Percentiles rank a stretch among this genome's conserved stretches.
Conservation (phyloP, 2,888 invertebrate genomes). For the Drosophila niveifrons region DNA sequence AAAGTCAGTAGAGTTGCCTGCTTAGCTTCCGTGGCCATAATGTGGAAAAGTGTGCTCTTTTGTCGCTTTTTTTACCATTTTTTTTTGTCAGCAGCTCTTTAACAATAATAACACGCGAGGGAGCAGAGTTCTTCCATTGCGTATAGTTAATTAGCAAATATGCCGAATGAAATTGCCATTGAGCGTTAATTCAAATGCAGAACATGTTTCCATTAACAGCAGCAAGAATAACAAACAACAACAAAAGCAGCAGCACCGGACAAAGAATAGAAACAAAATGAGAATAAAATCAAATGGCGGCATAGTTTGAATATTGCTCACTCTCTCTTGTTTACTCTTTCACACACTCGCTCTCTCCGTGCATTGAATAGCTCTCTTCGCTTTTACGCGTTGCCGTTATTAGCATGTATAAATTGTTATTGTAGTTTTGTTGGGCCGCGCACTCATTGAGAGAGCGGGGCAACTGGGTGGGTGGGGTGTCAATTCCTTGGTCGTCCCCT, state of each 20-base stretch:
- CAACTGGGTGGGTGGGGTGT: slow-evolving; percentile 39
- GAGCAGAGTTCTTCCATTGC: slow-evolving; percentile 41
- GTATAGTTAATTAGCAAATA: slow-evolving; percentile 62
- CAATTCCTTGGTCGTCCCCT: slow-evolving; percentile 3
- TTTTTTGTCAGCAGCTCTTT: slow-evolving; percentile 26
- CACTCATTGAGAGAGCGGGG: slow-evolving; percentile 42
- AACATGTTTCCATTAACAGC: slow-evolving; percentile 66
- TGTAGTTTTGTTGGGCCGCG: slow-evolving; percentile 48
- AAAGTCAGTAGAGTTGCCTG: slow-evolving; percentile 15
- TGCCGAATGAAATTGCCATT: slow-evolving; percentile 69
- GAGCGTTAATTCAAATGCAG: slow-evolving; percentile 72
- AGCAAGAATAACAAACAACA: not conserved
- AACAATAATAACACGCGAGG: slow-evolving; percentile 30
- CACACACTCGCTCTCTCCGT: too few species aligned
- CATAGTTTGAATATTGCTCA: slow-evolving; percentile 28
- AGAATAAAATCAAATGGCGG: slow-evolving; percentile 43
- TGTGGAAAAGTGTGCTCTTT: slow-evolving; percentile 49
- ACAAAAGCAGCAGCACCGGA: slow-evolving; percentile 10
- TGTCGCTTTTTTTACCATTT: slow-evolving; percentile 37
- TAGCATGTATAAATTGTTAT: slow-evolving; percentile 60
- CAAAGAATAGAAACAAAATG: slow-evolving; percentile 36
- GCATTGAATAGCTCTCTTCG: slow-evolving; percentile 3
- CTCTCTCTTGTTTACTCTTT: not conserved
- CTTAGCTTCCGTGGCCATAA: slow-evolving; percentile 25
- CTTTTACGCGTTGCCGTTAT: slow-evolving; percentile 33